These are phyloP conservation scores for Cyclophora punctaria DNA, from an alignment of 2,888 invertebrate genomes.

Conservation along the genomic window DNA sequence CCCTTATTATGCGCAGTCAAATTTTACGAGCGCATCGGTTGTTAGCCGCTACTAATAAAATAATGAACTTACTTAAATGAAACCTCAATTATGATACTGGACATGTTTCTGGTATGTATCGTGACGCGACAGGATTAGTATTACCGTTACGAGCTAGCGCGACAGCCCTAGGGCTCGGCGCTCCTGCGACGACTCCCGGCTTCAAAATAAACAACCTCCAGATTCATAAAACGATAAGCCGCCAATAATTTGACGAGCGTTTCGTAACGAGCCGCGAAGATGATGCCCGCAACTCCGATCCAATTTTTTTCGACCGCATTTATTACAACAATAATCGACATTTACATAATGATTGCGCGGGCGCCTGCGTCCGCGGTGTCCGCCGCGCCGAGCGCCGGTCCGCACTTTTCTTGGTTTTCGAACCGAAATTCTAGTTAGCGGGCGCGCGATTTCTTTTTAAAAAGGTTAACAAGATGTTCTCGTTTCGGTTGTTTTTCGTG, in stretches of 20 bases:
- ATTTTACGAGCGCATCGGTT: conserved; percentile 69
- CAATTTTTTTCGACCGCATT: conserved; percentile 42
- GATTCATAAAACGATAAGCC: conserved; percentile 34
- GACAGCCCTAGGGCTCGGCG: conserved; percentile 21
- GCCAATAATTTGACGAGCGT: conserved; percentile 45
- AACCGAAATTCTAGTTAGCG: conserved; percentile 73
- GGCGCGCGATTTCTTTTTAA: conserved; percentile 71
- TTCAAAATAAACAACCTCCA: conserved; percentile 28
- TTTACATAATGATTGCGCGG: conserved; percentile 69
- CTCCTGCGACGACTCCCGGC: conserved; percentile 19
- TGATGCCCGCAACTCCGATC: conserved; percentile 36
- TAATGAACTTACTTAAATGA: conserved; percentile 58
- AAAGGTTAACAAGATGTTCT: conserved; percentile 73
- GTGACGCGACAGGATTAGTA: conserved; percentile 42
- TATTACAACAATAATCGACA: conserved; percentile 50
- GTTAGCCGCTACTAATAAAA: conserved; percentile 61
- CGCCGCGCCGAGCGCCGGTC: conserved; percentile 33
- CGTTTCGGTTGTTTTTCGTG: conserved; percentile 71
- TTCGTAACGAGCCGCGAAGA: conserved; percentile 44
- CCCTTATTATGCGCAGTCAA: conserved; percentile 70
- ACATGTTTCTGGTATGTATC: conserved; percentile 47
- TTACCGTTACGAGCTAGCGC: conserved; percentile 41
- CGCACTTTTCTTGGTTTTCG: conserved; percentile 70
- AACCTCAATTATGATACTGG: conserved; percentile 50
- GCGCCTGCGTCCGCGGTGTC: conserved; percentile 54